Base-by-base conservation (phyloP, 2,113 vertebrate genomes). In the Cheirogaleus medius region DNA sequence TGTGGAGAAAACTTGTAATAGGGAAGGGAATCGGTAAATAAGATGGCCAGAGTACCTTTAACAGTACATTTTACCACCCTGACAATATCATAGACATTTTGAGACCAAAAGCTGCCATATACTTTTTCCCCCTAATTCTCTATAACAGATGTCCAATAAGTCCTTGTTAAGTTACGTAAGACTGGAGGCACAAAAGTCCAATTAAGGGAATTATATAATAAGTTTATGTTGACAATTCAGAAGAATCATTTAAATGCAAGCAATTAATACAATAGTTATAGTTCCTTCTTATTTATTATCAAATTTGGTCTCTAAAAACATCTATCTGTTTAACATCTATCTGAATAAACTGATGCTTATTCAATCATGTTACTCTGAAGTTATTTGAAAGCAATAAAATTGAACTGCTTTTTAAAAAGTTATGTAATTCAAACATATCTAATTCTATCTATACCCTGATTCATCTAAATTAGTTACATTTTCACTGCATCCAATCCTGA, bases 301-400 rank as follows among this genome's bases (percentile, higher is more conserved):
- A 83, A 23, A 66, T 91, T 60, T 87, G 6, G 60, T 78, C 63
- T 64, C 86, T 27, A 52, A 63, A 95, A 87, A 54, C 63, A 58
- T 94, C 47, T 87, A 76, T 76, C 91, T 92, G n/a, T n/a, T n/a
- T n/a, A n/a, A n/a, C n/a, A n/a, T n/a, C n/a, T n/a, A n/a, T n/a
- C n/a, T n/a, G n/a, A n/a, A n/a, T n/a, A n/a, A n/a, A 37, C 10
- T 71, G 69, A 56, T 74, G 13, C 7, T 66, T 66, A 5, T 52
- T 91, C 74, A 80, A 54, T 71, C 54, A 44, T 37, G 37, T 94
- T 85, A 39, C 39, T 92, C 52, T 34, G 44, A 90, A 97, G 66
- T 82, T 94, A 93, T 89, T 84, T 77, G 63, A 94, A 97, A 97
- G 83, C 83, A 93, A 23, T 89, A 76, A 80, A 92, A 66, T n/a